These are phyloP conservation scores for Thymelicus acteon DNA, from an alignment of 2,888 invertebrate genomes.

Conservation along the genomic window DNA sequence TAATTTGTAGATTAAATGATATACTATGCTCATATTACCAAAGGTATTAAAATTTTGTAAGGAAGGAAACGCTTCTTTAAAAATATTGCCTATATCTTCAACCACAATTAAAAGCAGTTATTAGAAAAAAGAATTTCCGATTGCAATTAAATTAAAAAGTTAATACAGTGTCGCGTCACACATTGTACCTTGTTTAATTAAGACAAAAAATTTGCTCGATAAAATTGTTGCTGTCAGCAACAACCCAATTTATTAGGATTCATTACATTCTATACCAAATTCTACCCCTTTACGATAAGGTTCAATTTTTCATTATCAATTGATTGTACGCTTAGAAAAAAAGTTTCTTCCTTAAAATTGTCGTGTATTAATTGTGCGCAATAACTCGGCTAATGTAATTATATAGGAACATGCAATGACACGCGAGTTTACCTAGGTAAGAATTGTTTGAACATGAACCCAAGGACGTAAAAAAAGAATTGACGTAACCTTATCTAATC, in stretches of 20 bases:
- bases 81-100: too few relatives aligned
- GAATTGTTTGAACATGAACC: background rate
- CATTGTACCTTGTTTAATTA: conserved; percentile 3
- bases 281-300: conserved; percentile 6
- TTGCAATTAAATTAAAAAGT: background rate
- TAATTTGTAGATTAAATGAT: too few relatives aligned
- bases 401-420: conserved; percentile 18
- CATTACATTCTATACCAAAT: background rate
- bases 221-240: conserved; percentile 7
- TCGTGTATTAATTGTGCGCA: conserved; percentile 28
- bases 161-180: background rate
- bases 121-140: conserved; percentile 5
- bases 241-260: background rate
- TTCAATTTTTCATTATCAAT: conserved; percentile 2
- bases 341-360: conserved; percentile 30
- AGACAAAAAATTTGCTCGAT: conserved; percentile 11
- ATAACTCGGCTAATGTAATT: conserved; percentile 22
- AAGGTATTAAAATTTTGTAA: too few relatives aligned
- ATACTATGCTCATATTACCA: too few relatives aligned
- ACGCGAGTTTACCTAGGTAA: conserved; percentile 9
- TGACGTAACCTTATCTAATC: too few relatives aligned
- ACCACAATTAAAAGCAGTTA: too few relatives aligned
- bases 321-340: background rate
- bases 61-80: too few relatives aligned
- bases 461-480: too few relatives aligned